phyloP scores from a whole-genome alignment of 2,888 invertebrate species.

The Acanthosepion esculentum region DNA sequence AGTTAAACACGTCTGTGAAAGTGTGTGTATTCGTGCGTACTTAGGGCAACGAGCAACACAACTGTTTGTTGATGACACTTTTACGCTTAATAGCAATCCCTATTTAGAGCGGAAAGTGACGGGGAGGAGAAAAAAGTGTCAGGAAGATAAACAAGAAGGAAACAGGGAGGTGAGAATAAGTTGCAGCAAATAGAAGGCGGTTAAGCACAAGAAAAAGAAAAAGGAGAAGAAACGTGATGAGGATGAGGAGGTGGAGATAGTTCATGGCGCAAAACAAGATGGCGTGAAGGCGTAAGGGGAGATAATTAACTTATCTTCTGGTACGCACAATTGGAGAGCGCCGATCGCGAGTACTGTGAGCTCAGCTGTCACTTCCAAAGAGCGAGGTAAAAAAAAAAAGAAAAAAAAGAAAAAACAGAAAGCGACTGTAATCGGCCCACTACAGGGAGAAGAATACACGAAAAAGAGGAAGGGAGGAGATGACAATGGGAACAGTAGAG shows the following conservation, averaged over 20 bases:
- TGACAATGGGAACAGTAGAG: background rate
- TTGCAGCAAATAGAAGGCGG: no score
- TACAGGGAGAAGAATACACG: background rate
- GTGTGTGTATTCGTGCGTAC: background rate
- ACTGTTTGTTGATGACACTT: constrained; percentile 22
- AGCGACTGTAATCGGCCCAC: background rate
- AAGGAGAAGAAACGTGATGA: background rate
- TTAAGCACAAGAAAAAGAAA: background rate
- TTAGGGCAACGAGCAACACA: background rate
- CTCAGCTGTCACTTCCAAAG: constrained; percentile 18
- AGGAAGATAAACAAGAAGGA: background rate
- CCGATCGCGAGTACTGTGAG: constrained; percentile 7
- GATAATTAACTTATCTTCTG: constrained; percentile 33
- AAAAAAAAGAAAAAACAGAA: no score
- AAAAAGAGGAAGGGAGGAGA: background rate
- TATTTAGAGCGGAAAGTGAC: background rate
- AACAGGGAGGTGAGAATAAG: no score
- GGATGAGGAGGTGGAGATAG: background rate
- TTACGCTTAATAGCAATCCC: constrained; percentile 33
- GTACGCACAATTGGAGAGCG: constrained; percentile 33
- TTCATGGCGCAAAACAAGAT: background rate
- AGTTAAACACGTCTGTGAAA: background rate
- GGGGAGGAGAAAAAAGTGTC: background rate
- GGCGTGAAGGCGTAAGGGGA: constrained; percentile 33
- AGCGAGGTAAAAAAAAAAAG: background rate